Evolutionary conservation across 2,888 invertebrate genomes (phyloP).

Genomic region (Nebria salina): DNA sequence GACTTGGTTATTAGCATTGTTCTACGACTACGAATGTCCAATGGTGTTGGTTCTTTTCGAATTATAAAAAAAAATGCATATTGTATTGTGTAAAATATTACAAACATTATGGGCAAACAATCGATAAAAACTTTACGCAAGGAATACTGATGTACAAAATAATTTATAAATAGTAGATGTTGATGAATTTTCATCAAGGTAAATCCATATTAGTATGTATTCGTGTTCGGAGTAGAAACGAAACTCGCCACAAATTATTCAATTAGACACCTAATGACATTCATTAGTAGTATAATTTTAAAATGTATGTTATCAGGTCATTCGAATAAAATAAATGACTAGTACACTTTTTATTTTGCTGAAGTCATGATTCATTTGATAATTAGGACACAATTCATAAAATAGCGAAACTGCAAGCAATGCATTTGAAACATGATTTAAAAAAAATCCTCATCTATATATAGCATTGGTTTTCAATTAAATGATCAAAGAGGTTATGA

Average conservation of each 20-base stretch:
- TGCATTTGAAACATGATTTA: no score
- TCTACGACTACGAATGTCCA: neutral
- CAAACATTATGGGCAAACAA: no score
- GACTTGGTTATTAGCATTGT: neutral
- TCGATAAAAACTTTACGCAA: no score
- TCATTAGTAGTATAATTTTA: conserved; percentile 17
- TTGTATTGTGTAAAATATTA: no score
- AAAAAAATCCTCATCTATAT: neutral
- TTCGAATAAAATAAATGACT: neutral
- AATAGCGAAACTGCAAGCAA: neutral
- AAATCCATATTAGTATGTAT: no score
- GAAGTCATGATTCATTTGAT: conserved; percentile 4
- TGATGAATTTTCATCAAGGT: no score
- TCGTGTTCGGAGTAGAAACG: no score
- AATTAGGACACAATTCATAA: conserved; percentile 31
- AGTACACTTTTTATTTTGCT: neutral
- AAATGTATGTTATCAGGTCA: conserved; percentile 33
- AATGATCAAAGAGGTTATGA: no score
- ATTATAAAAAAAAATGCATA: no score
- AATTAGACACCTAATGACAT: conserved; percentile 38
- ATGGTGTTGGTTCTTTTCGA: conserved; percentile 35
- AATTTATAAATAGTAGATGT: no score
- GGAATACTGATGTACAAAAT: no score
- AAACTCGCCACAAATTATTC: neutral
- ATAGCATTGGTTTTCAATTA: no score